phyloP scores from a whole-genome alignment of 2,113 vertebrate species.

The Bos javanicus region DNA sequence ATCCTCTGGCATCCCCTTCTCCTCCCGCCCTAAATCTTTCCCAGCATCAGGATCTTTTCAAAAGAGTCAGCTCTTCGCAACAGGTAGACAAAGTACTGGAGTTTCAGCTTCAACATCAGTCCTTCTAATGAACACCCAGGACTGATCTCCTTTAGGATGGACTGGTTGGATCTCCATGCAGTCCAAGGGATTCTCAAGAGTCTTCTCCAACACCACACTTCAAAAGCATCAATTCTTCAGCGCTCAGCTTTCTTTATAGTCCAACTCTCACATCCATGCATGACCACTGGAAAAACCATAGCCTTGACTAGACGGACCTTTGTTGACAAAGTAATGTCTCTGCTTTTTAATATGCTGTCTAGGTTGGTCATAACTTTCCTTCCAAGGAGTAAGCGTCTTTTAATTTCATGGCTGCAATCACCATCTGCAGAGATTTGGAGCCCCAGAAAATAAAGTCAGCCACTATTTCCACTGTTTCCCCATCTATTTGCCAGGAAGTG shows the following conservation, averaged over 20 bases:
- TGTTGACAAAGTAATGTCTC: neutral
- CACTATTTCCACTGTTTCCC: neutral
- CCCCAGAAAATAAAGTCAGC: neutral
- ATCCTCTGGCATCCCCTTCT: neutral
- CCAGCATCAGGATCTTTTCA: neutral
- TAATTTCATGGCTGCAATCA: neutral
- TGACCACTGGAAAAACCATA: neutral
- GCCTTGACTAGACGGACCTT: neutral
- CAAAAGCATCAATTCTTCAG: neutral
- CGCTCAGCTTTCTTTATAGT: fast-evolving
- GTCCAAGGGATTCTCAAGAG: neutral
- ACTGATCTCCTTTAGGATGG: neutral
- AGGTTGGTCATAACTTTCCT: neutral
- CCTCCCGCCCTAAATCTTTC: neutral
- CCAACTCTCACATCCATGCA: neutral
- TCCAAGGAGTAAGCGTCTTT: neutral
- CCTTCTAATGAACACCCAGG: fast-evolving
- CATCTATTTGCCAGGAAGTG: neutral
- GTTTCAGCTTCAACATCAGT: neutral
- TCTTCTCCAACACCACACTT: neutral
- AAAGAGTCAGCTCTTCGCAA: neutral
- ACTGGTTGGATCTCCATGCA: neutral
- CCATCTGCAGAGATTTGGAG: neutral
- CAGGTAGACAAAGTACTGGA: neutral
- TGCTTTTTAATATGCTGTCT: neutral